A percentile compares a stretch with the other conserved stretches of the same genome.
Conservation (phyloP, 2,797 vertebrate genomes). For the Agapornis canus region DNA sequence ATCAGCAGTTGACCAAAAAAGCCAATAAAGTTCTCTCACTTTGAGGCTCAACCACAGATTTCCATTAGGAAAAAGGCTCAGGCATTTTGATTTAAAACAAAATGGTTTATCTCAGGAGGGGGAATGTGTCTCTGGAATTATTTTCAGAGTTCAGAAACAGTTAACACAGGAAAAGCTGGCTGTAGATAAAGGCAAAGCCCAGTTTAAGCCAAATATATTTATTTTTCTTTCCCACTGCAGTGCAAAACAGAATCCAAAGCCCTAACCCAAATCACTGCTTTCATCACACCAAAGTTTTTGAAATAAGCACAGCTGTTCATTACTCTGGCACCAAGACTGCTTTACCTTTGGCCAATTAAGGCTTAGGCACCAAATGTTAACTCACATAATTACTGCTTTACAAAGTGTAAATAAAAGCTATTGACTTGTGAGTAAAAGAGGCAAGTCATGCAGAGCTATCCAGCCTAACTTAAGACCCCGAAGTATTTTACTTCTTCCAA, state of each 20-base stretch:
- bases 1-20: not conserved
- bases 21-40: not conserved
- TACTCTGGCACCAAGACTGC: not conserved
- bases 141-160: not conserved
- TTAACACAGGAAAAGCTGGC: not conserved
- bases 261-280: not conserved
- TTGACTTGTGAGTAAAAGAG: not conserved
- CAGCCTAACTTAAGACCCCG: not conserved
- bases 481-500: slow-evolving; percentile 15
- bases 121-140: not conserved
- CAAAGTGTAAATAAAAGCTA: not conserved
- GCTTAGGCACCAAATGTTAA: not conserved
- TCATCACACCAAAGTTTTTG: not conserved
- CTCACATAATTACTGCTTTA: not conserved
- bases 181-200: not conserved
- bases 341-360: not conserved
- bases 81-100: not conserved
- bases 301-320: not conserved
- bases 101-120: not conserved
- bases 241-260: not conserved
- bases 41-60: not conserved
- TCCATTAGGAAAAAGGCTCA: not conserved
- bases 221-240: not conserved
- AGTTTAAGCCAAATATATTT: not conserved
- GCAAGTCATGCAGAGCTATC: not conserved